Base-by-base conservation (phyloP, 2,888 invertebrate genomes). In the Frankliniella fusca region DNA sequence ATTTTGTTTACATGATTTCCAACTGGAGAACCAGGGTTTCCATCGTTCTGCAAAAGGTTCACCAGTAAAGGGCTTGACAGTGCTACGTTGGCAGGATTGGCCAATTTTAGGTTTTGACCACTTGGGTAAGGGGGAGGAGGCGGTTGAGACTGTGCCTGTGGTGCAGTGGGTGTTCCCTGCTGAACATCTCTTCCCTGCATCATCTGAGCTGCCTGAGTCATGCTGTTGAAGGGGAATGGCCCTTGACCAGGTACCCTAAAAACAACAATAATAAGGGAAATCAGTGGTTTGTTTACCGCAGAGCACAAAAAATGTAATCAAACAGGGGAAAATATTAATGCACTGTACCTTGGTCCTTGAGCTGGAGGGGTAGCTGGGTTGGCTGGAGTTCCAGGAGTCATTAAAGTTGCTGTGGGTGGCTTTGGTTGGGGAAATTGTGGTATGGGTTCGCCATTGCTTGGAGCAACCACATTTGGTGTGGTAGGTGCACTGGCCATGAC, bases 41-140 rank as follows among this genome's bases (percentile, higher is more conserved):
- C 94, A 86, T 96, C 96, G 87, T 95, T 97, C 89, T 97, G 97
- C 86, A 97, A 90, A 85, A 97, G 89, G 88, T 97, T 97, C 54
- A 97, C 97, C 85, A 97, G 90, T 85, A 97, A 89, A 38, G 97
- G 97, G 87, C 97, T 97, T 85, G 93, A 96, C 88, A 94, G 92
- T 83, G 94, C 94, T 85, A 94, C 94, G 84, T 92, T 90, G 81
- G 88, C 87, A 86, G 84, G 70, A 83, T 84, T 61, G 83, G 82
- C 23, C 48, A 80, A 80, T 82, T 48, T 81, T 38, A 61, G 20
- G 23, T 70, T 61, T 80, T 49, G 83, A 23, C 80, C 48, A 28
- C 80, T 82, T 84, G 82, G 81, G 70, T 76, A 76, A 9, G 70
- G 85, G 82, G 83, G 76, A 83, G 84, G 84, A 81, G 86, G 83